Conservation (phyloP, 23 tunicate genomes). For the Trididemnum nubilum region DNA sequence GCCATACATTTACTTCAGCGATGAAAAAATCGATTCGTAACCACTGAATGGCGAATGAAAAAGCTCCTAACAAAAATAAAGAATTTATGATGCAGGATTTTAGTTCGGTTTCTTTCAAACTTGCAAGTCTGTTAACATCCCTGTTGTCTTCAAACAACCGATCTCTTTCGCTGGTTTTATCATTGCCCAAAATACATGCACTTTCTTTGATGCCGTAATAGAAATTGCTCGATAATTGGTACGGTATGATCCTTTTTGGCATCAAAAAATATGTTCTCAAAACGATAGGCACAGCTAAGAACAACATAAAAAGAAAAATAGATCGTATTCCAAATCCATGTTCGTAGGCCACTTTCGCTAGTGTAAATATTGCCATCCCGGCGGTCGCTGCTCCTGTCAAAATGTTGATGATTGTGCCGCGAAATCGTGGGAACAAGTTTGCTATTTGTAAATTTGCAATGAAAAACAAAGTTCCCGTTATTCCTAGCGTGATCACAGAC, state of each 20-base stretch:
- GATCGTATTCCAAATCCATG: background rate
- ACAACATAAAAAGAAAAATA: background rate
- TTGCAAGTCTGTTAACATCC: background rate
- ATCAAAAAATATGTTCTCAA: conserved; percentile 17
- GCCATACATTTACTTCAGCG: background rate
- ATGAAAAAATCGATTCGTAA: background rate
- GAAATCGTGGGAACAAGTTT: conserved; percentile 1
- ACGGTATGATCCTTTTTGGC: conserved; percentile 12
- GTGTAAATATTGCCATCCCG: background rate
- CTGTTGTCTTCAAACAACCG: background rate
- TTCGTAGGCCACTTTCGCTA: conserved; percentile 11
- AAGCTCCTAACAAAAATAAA: background rate
- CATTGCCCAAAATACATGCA: background rate
- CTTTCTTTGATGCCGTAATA: conserved; percentile 6
- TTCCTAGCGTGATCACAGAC: background rate
- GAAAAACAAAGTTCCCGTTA: background rate
- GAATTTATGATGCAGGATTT: conserved; percentile 4
- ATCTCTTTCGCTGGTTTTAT: background rate
- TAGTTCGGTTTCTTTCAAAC: background rate
- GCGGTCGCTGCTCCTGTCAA: background rate
- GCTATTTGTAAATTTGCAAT: conserved; percentile 2
- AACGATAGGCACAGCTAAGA: background rate
- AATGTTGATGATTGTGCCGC: background rate
- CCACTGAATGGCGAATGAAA: background rate
- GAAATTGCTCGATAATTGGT: background rate